Base-by-base conservation (phyloP, 2,888 invertebrate species). In the Troglohyphantes excavatus region DNA sequence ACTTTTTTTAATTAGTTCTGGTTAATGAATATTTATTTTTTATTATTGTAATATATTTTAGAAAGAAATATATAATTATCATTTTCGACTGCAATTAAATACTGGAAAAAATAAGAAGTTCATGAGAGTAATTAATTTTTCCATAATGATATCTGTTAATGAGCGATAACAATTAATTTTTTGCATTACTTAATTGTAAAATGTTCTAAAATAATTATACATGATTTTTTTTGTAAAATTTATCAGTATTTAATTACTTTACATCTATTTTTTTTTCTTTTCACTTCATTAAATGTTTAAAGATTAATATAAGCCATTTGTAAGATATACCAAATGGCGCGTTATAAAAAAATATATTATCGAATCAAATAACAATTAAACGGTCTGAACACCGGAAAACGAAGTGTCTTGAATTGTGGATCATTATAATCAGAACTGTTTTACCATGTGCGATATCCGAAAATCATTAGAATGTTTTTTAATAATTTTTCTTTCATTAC, bases 401-500 rank as follows among this genome's bases (percentile, higher is more conserved):
- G 43, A 68, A 86, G 53, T 83, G 72, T 26, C 75, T 63, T 68
- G 76, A 39, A 78, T 76, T 76, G 70, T 29, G 61, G 39, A 61
- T 43, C 85, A 86, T 86, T 86, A 86, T 76, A 86, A 53, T 70
- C 26, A 19, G 33, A 78, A n/a, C 65, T 86, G 46, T 23, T 21
- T 19, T 3, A 61, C 6, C 23, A 78, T 68, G 23, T 21, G 33
- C 21, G 73, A 67, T 88, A 88, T 88, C 82, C 46, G 88, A 88
- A 88, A 88, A 88, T 59, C 75, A 88, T 88, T 88, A 88, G 67
- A 78, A 33, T 53, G 26, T 89, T 82, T 88, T 68, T 59, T n/a
- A 65, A 43, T 67, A 19, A 53, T 27, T 68, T 43, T 59, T 29
- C n/a, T 26, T 78, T 72, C 27, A 65, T 86, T 27, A 86, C 72